phyloP scores from a whole-genome alignment of 2,888 invertebrate genomes.

The Drosophila sordidula region DNA sequence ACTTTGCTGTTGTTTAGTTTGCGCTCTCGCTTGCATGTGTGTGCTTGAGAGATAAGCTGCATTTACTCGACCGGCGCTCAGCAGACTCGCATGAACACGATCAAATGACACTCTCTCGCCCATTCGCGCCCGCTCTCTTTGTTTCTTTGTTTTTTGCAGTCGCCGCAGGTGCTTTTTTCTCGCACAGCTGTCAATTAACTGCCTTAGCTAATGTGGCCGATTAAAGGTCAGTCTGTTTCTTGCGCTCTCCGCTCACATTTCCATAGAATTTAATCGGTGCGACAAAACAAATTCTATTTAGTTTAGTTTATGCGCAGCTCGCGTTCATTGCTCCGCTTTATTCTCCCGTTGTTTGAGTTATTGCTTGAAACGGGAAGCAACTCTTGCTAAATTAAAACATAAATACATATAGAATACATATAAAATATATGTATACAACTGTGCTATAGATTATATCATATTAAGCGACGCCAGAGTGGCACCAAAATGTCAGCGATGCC shows the following conservation, averaged over 20 bases:
- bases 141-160: background rate
- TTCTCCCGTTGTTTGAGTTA: constrained; percentile 1
- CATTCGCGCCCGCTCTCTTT: background rate
- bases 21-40: background rate
- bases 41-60: background rate
- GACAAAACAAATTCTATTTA: constrained; percentile 42
- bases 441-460: constrained; percentile 13
- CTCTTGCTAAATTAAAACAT: constrained; percentile 17
- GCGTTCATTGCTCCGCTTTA: constrained; percentile 30
- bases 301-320: constrained; percentile 49
- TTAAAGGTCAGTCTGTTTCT: constrained; percentile 46
- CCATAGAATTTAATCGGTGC: constrained; percentile 49
- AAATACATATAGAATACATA: constrained; percentile 11
- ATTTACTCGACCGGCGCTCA: background rate
- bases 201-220: constrained; percentile 27
- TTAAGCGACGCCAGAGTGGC: constrained; percentile 12
- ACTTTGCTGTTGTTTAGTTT: constrained; percentile 3
- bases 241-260: constrained; percentile 17
- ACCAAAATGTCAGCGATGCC: constrained; percentile 44
- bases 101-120: background rate
- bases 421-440: constrained; percentile 8
- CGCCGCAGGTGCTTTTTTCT: background rate
- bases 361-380: background rate
- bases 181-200: constrained; percentile 6
- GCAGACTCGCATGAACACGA: background rate